Conservation (phyloP, 2,797 vertebrate species). For the Sebastes ruberrimus region DNA sequence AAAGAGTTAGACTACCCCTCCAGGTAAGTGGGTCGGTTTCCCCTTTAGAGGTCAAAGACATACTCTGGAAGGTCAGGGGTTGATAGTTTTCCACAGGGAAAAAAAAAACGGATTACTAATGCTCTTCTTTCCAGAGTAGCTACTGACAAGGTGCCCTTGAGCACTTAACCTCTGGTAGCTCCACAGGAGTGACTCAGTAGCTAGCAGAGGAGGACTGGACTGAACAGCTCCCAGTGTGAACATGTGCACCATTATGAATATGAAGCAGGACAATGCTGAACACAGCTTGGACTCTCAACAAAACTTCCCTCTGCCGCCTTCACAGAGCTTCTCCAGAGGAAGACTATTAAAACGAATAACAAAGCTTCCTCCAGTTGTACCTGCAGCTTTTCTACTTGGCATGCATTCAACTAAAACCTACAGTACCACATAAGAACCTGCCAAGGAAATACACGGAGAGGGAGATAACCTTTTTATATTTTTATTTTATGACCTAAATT, state of each 20-base stretch:
- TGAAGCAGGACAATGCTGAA: slow-evolving; percentile 14
- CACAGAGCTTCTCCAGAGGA: not conserved
- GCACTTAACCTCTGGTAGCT: slow-evolving; percentile 29
- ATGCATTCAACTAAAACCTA: slow-evolving; percentile 2
- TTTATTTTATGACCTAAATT: slow-evolving; percentile 35
- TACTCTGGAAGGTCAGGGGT: slow-evolving; percentile 3
- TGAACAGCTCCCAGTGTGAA: slow-evolving; percentile 2
- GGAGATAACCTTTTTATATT: slow-evolving; percentile 40
- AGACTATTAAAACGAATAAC: not conserved
- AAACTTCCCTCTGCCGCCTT: not conserved
- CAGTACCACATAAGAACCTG: not conserved
- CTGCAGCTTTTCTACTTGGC: slow-evolving; percentile 11
- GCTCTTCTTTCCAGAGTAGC: not conserved
- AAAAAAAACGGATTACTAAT: slow-evolving; percentile 6
- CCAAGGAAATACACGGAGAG: slow-evolving; percentile 4
- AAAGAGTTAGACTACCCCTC: not conserved
- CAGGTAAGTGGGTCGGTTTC: not conserved
- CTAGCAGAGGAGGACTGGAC: slow-evolving; percentile 2
- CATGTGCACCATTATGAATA: slow-evolving; percentile 14
- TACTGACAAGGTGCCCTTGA: slow-evolving; percentile 41
- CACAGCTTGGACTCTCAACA: not conserved
- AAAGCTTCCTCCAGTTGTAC: not conserved
- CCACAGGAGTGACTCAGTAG: slow-evolving; percentile 24
- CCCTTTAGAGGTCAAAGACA: not conserved
- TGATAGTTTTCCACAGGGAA: not conserved